These are phyloP conservation scores for Microplitis demolitor DNA, from an alignment of 1,140 invertebrate species.

Conservation along the genomic window DNA sequence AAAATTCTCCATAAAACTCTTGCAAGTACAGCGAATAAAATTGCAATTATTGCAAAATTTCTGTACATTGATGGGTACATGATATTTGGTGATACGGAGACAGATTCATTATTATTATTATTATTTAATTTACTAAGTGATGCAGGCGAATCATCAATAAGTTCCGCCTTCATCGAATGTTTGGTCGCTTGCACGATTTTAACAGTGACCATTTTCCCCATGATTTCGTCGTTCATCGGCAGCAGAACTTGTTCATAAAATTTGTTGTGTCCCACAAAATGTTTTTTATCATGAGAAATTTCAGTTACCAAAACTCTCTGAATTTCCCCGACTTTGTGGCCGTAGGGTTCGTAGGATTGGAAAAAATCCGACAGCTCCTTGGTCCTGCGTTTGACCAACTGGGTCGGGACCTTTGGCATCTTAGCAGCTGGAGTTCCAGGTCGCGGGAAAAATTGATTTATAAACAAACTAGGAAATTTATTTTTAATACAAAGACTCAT, in stretches of 20 bases:
- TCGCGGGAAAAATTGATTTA: slow-evolving; percentile 97
- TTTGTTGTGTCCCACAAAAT: slow-evolving; percentile 95
- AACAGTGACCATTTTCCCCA: slow-evolving; percentile 85
- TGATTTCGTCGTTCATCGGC: slow-evolving; percentile 74
- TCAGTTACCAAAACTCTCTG: slow-evolving; percentile 92
- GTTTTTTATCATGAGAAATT: slow-evolving; percentile 86
- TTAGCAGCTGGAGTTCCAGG: slow-evolving; percentile 94
- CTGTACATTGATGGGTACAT: slow-evolving; percentile 33
- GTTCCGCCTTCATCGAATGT: slow-evolving; percentile 83
- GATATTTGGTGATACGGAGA: slow-evolving; percentile 33
- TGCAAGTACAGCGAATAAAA: slow-evolving; percentile 41
- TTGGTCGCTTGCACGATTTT: slow-evolving; percentile 78
- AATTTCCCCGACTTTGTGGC: slow-evolving; percentile 73
- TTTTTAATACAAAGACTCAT: slow-evolving; percentile 84
- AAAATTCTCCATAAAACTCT: slow-evolving; percentile 49
- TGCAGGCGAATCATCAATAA: slow-evolving; percentile 57
- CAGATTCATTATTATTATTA: slow-evolving; percentile 24
- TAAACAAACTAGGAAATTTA: slow-evolving; percentile 92
- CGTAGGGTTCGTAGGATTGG: slow-evolving; percentile 87
- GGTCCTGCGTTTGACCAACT: slow-evolving; percentile 89
- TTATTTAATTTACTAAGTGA: not conserved
- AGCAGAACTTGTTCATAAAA: slow-evolving; percentile 94
- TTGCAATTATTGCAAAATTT: slow-evolving; percentile 28
- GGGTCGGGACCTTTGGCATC: slow-evolving; percentile 80
- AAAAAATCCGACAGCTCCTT: slow-evolving; percentile 90